Percentiles rank a stretch among this genome's conserved stretches.
Evolutionary conservation across 2,113 vertebrate genomes (phyloP).

Genomic region (Barbus barbus): DNA sequence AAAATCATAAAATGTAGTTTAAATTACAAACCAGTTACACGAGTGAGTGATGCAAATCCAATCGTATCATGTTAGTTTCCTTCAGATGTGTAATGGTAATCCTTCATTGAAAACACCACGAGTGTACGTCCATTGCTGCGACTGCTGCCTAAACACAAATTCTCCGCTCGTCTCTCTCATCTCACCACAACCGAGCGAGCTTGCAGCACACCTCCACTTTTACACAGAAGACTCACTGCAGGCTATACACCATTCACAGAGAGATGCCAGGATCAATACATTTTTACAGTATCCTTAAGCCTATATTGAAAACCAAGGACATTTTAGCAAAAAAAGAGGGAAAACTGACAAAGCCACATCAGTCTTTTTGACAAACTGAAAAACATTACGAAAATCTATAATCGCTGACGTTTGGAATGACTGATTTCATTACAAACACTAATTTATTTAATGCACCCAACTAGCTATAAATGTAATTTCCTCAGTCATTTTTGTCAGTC

Average conservation of each 20-base stretch:
- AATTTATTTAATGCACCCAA: not conserved
- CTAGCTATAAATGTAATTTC: not conserved
- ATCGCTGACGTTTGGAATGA: not conserved
- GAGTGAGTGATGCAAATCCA: not conserved
- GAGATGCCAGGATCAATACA: not conserved
- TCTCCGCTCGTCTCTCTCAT: constrained; percentile 27
- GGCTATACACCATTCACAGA: constrained; percentile 8
- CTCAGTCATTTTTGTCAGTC: not conserved
- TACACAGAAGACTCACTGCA: constrained; percentile 18
- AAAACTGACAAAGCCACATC: not conserved
- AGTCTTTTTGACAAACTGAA: not conserved
- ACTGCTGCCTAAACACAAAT: constrained; percentile 26
- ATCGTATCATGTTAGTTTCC: constrained; percentile 31
- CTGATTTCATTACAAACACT: not conserved
- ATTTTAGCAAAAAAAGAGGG: not conserved
- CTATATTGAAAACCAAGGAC: constrained; percentile 1
- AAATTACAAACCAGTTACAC: constrained; percentile 27
- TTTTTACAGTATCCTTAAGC: not conserved
- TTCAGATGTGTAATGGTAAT: constrained; percentile 28
- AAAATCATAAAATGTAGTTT: constrained; percentile 56
- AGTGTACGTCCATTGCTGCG: constrained; percentile 25
- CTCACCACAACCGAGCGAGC: constrained; percentile 31
- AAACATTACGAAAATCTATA: not conserved
- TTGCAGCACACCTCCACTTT: constrained; percentile 36
- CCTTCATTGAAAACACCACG: constrained; percentile 20